Percentiles rank a stretch among this genome's conserved stretches.
Evolutionary conservation across 2,888 invertebrate species (phyloP).

Genomic region (Tipula helvola): DNA sequence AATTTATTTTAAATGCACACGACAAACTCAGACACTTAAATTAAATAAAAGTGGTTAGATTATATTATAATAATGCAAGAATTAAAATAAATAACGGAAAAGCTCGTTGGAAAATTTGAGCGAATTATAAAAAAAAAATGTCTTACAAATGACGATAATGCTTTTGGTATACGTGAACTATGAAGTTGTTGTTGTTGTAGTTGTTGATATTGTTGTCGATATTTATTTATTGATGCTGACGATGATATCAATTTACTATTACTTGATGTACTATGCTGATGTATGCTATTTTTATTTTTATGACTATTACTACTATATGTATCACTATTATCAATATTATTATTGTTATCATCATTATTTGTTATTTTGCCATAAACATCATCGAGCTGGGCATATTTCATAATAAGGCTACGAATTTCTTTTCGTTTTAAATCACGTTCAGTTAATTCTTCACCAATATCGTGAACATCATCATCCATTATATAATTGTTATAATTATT

Average conservation of each 20-base stretch:
- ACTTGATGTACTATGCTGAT: conserved; percentile 29
- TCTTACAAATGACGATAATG: conserved; percentile 37
- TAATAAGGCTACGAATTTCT: conserved; percentile 68
- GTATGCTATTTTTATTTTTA: conserved; percentile 36
- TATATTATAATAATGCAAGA: not conserved
- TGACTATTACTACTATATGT: conserved; percentile 20
- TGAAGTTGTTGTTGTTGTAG: conserved; percentile 30
- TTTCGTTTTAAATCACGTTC: conserved; percentile 71
- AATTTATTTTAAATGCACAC: not conserved
- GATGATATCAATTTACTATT: conserved; percentile 25
- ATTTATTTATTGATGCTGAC: conserved; percentile 16
- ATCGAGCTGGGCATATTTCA: conserved; percentile 62
- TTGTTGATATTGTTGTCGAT: conserved; percentile 35
- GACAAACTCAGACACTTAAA: conserved; percentile 6
- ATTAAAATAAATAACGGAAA: not conserved
- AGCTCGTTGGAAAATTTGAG: not conserved
- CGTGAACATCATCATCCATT: conserved; percentile 30
- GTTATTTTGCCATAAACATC: conserved; percentile 15
- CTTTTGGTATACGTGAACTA: conserved; percentile 38
- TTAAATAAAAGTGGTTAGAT: not conserved
- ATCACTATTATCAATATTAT: conserved; percentile 17
- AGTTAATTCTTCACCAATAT: conserved; percentile 36
- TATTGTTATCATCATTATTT: conserved; percentile 10
- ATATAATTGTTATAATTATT: conserved; percentile 10
- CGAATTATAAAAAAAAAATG: conserved; percentile 12